Conservation (phyloP, 2,797 vertebrate species). For the Arrhamphus sclerolepis region DNA sequence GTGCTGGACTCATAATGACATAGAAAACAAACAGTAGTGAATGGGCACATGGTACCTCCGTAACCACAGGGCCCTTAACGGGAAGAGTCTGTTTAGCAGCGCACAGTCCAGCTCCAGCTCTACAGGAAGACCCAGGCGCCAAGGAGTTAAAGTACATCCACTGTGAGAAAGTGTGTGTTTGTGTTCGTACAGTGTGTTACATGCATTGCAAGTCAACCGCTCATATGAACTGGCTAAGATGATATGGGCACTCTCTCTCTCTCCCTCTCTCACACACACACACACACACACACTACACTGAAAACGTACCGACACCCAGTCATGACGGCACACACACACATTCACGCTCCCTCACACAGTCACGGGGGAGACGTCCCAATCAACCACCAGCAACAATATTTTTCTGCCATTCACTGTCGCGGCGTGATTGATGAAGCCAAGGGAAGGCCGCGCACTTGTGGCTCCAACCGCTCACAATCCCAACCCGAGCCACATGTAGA, state of each 20-base stretch:
- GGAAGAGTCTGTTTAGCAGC: constrained; percentile 77
- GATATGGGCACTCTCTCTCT: constrained; percentile 27
- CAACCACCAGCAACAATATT: constrained; percentile 80
- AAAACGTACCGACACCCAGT: constrained; percentile 3
- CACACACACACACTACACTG: not conserved
- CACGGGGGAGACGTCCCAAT: constrained; percentile 65
- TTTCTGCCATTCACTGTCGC: constrained; percentile 81
- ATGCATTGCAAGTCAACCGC: constrained; percentile 13
- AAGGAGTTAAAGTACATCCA: constrained; percentile 76
- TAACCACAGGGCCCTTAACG: constrained; percentile 78
- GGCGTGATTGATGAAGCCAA: constrained; percentile 76
- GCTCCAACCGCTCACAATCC: constrained; percentile 30
- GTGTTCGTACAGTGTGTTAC: constrained; percentile 13
- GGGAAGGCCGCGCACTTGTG: constrained; percentile 31
- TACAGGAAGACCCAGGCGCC: constrained; percentile 81
- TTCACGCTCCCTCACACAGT: constrained; percentile 27
- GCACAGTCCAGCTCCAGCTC: constrained; percentile 51
- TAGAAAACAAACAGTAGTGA: constrained; percentile 84
- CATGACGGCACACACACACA: constrained; percentile 9
- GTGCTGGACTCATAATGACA: constrained; percentile 82
- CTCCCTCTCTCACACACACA: too few species aligned
- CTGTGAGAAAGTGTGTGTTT: constrained; percentile 48
- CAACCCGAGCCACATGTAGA: constrained; percentile 46
- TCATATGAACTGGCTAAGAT: constrained; percentile 25
- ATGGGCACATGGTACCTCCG: constrained; percentile 80